Evolutionary conservation across 2,888 invertebrate genomes (phyloP).

Genomic region (Diarsia rubi): DNA sequence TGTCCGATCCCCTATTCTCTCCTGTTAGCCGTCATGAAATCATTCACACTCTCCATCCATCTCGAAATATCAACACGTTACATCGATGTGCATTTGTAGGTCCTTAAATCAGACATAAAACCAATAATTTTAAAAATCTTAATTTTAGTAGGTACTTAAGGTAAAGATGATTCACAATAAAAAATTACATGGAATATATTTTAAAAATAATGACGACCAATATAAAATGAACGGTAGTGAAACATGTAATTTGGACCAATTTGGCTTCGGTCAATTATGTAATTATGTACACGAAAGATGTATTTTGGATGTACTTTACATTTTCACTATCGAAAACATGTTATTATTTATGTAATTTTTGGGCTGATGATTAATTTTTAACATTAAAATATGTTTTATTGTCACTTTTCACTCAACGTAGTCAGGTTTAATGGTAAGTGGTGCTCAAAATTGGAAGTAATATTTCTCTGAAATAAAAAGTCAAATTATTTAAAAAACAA

Average conservation of each 20-base stretch:
- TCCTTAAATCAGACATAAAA: slow-evolving; percentile 41
- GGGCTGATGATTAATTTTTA: slow-evolving; percentile 48
- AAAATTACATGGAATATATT: slow-evolving; percentile 58
- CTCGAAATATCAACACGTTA: no score
- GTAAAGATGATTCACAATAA: slow-evolving; percentile 57
- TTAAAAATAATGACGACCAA: slow-evolving; percentile 52
- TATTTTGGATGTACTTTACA: slow-evolving; percentile 61
- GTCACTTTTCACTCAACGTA: slow-evolving; percentile 38
- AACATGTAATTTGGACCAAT: slow-evolving; percentile 66
- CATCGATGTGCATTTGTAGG: not conserved
- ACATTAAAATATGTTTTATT: slow-evolving; percentile 19
- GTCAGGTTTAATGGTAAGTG: slow-evolving; percentile 4
- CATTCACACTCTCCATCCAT: no score
- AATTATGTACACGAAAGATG: slow-evolving; percentile 60
- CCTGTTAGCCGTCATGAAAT: no score
- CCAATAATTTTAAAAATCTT: slow-evolving; percentile 54
- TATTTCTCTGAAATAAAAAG: not conserved
- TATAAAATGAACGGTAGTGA: slow-evolving; percentile 52
- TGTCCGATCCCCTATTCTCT: no score
- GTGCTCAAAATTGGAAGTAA: not conserved
- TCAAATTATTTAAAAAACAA: not conserved
- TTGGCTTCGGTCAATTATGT: slow-evolving; percentile 63
- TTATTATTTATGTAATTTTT: slow-evolving; percentile 55
- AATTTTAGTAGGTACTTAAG: slow-evolving; percentile 59
- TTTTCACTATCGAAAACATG: slow-evolving; percentile 51